Base-by-base conservation (phyloP, 1,140 invertebrate species). In the Orchestia grillus region DNA sequence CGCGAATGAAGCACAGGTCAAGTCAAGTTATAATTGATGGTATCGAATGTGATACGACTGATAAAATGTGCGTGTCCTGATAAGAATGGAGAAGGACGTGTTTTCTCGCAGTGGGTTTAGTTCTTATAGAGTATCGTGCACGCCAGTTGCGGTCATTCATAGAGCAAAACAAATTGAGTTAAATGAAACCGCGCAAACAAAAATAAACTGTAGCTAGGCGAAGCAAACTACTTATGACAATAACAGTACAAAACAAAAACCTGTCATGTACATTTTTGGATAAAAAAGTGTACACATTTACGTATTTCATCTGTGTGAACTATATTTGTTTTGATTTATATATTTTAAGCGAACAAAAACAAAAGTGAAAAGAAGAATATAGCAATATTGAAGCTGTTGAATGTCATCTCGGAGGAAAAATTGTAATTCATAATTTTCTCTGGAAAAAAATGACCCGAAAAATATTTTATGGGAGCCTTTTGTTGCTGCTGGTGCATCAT, bases 11-110 rank as follows among this genome's bases (percentile, higher is more conserved):
- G 43, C 4, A 28, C n/a, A 42, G 88, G 88, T 90, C 36, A 90
- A 90, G 41, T 90, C 28, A 16, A 90, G 44, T 44, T 94, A 94
- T 94, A 45, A 94, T 45, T 45, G 92, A 6, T 94, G 92, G 40
- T 94, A 94, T 94, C 92, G 44, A 94, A 44, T 45, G 92, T 45
- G 92, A 94, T 94, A 94, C 19, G 36, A 36, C 44, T 44, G 92
- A 94, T 94, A 94, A 94, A 94, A 44, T 45, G 19, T 44, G 23
- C 41, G 43, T 44, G 44, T 44, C 41, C 92, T 94, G 92, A 94
- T 94, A 94, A 94, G 43, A 3, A 94, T 40, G 40, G 16, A 45
- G 43, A 47, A 94, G 92, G 92, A n/a, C 92, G 19, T 94, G 92
- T 94, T 94, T 94, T 90, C 47, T 47, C 44, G 40, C 44, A n/a